Evolutionary conservation across 2,888 invertebrate genomes (phyloP), one percentile per base, ranked within the genome.

Genomic region (Lepeophtheirus nordmannii): DNA sequence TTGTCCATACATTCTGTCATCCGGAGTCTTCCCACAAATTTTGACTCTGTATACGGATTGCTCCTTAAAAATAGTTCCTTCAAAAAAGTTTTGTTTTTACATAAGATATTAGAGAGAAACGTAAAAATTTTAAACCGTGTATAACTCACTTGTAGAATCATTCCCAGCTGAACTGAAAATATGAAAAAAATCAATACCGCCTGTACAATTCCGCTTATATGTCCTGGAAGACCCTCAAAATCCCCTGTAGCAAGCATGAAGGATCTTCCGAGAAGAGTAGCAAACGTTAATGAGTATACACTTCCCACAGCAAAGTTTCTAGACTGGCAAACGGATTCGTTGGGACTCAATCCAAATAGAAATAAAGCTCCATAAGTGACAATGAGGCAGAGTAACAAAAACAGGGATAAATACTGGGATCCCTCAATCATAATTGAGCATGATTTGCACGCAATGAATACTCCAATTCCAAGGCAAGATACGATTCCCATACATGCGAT

Each of bases 191-290:
- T 80, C 70, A 85, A 78, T 17, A 82, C 77, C 0, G 81, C 78
- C 72, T 85, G 85, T 10, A 85, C 80, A 56, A 83, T 82, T 5
- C 85, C 85, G 69, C 84, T 83, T 10, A 85, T 80, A 71, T 85
- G 85, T 7, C 83, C 82, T 69, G 83, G 79, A 69, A 85, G 83
- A 0, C 84, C 82, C 0, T 82, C 81, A 68, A 83, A 83, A 69
- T 75, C 83, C 60, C 83, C 82, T 1, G 83, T 83, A 0, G 83
- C 82, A 60, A 85, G 74, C 74, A 85, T 81, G 9, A 85, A 77
- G 1, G 82, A 79, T 17, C 85, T 78, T 11, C 84, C 80, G 10
- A 85, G 75, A 71, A 85, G 76, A 38, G 84, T 75, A 1, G 84
- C 83, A 72, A 85, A 83, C 1, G 81, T 77, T 46, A 82, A 74